Percentiles rank a stretch among this genome's conserved stretches.
phyloP scores from a whole-genome alignment of 2,797 vertebrate genomes.

The Acanthornis magna region DNA sequence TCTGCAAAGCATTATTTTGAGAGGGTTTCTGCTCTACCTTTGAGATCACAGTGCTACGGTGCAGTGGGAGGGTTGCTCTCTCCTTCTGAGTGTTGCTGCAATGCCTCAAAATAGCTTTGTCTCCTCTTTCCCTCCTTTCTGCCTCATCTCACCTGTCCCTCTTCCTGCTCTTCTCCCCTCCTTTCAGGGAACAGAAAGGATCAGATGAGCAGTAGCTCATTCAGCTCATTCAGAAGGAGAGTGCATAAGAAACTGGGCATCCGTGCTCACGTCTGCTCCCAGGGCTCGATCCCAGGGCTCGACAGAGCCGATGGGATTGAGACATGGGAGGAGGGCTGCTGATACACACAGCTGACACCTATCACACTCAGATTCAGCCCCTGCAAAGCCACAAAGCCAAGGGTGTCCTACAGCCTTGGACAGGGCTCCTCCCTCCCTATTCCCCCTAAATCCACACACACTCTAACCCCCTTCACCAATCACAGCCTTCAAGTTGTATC shows the following conservation, averaged over 20 bases:
- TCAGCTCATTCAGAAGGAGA: rapidly evolving
- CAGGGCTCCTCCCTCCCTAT: not conserved
- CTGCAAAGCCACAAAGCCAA: not conserved
- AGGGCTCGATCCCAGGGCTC: not conserved
- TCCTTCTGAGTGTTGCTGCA: not conserved
- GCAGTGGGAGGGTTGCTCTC: not conserved
- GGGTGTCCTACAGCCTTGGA: not conserved
- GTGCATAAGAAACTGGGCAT: rapidly evolving
- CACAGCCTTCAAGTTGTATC: not conserved
- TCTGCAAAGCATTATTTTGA: not conserved
- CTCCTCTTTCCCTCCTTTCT: not conserved
- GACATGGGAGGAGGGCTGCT: not conserved
- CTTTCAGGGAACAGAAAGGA: not conserved
- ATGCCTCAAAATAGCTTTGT: not conserved
- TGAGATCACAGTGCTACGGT: rapidly evolving
- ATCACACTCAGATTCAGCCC: not conserved
- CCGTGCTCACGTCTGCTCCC: not conserved
- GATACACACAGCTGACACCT: not conserved
- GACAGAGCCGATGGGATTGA: not conserved
- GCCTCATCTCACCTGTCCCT: not conserved
- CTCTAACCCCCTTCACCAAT: rapidly evolving
- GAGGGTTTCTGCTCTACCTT: not conserved
- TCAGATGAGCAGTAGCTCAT: not conserved
- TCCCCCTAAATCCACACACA: not conserved
- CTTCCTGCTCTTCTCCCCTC: not conserved